A percentile compares a stretch with the other conserved stretches of the same genome.
These are phyloP conservation scores for Cylas formicarius DNA, from an alignment of 1,140 invertebrate species.

Conservation along the genomic window DNA sequence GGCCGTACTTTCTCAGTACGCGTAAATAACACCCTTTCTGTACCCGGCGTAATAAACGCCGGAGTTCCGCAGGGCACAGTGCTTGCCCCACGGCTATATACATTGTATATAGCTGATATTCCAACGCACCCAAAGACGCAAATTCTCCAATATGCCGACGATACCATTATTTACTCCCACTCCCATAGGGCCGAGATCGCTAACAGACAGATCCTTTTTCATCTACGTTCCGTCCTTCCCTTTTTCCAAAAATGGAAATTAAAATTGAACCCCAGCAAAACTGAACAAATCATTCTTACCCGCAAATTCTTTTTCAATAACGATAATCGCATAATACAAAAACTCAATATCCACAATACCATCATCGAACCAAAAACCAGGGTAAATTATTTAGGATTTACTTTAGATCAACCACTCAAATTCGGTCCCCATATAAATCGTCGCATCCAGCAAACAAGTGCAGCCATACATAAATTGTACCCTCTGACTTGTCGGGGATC, in stretches of 20 bases:
- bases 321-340: neutral
- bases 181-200: constrained; percentile 16
- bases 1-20: constrained; percentile 28
- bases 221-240: neutral
- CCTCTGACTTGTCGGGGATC: neutral
- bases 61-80: constrained; percentile 31
- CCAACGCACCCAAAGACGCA: constrained; percentile 17
- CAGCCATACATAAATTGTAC: constrained; percentile 1
- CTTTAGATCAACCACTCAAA: neutral
- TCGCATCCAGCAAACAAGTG: neutral
- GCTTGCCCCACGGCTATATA: constrained; percentile 25
- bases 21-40: constrained; percentile 18
- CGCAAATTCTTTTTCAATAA: constrained; percentile 6
- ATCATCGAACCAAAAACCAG: no score
- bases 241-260: constrained; percentile 15
- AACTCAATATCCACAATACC: neutral
- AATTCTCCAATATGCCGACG: constrained; percentile 34
- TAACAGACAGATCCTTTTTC: constrained; percentile 1
- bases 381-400: no score
- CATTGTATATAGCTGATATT: constrained; percentile 25
- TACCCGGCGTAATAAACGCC: constrained; percentile 17
- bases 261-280: constrained; percentile 14
- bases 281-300: constrained; percentile 2
- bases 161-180: constrained; percentile 30
- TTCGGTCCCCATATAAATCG: neutral